These are phyloP conservation scores for Aptenodytes patagonicus DNA, from an alignment of 2,113 vertebrate genomes.

Conservation along the genomic window DNA sequence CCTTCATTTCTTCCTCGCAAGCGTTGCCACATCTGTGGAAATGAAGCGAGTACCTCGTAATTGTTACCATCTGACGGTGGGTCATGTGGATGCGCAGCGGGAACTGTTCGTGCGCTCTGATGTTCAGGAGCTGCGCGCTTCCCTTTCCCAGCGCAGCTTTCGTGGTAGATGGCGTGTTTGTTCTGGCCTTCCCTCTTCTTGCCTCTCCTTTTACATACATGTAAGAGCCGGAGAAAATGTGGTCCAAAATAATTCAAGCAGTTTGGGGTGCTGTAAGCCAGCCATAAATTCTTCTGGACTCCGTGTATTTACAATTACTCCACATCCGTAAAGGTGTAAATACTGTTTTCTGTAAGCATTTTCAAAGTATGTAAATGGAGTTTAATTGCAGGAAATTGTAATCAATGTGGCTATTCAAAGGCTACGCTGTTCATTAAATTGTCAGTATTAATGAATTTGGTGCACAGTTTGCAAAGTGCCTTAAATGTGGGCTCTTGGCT, in stretches of 20 bases:
- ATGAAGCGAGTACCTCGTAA: not conserved
- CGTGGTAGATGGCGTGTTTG: fast-evolving
- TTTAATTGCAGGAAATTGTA: not conserved
- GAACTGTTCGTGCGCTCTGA: not conserved
- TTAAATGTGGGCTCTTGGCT: not conserved
- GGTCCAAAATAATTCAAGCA: not conserved
- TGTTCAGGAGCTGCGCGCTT: fast-evolving
- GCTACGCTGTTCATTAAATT: not conserved
- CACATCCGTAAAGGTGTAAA: not conserved
- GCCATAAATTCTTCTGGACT: not conserved
- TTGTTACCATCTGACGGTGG: fast-evolving
- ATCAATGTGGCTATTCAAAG: not conserved
- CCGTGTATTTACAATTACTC: fast-evolving
- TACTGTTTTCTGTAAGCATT: not conserved
- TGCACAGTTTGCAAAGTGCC: not conserved
- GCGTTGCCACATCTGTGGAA: not conserved
- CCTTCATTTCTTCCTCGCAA: fast-evolving
- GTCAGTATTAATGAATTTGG: not conserved
- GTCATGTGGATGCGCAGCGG: not conserved
- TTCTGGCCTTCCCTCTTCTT: not conserved
- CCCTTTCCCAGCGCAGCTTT: not conserved
- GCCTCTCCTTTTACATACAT: not conserved
- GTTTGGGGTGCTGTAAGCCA: not conserved
- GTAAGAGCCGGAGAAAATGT: not conserved
- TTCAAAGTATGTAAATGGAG: not conserved